Conservation (phyloP, 1,140 invertebrate genomes). For the Drosophila athabasca region DNA sequence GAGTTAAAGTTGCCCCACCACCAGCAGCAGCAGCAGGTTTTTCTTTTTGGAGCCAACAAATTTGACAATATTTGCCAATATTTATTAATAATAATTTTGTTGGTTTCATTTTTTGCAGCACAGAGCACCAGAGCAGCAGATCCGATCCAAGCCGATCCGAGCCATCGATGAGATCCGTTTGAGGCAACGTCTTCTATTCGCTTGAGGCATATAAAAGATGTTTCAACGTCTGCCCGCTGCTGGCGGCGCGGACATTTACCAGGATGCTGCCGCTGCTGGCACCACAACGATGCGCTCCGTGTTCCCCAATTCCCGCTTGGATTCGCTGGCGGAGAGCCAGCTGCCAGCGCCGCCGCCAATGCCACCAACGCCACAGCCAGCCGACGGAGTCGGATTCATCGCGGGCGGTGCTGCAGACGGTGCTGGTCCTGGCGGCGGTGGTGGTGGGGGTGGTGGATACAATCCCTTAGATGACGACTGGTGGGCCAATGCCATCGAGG, state of each 20-base stretch:
- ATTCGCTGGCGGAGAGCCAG: conserved; percentile 71
- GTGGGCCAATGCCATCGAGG: conserved; percentile 83
- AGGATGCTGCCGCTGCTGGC: conserved; percentile 46
- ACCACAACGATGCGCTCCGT: conserved; percentile 74
- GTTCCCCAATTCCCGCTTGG: conserved; percentile 79
- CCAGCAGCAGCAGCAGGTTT: background rate
- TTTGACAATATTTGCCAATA: conserved; percentile 72
- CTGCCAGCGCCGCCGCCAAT: conserved; percentile 51
- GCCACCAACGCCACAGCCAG: conserved; percentile 15
- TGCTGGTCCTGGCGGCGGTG: too few species aligned
- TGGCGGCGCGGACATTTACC: conserved; percentile 64
- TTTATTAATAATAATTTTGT: conserved; percentile 32
- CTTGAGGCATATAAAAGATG: conserved; percentile 54
- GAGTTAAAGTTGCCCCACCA: conserved; percentile 12
- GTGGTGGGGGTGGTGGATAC: conserved; percentile 21
- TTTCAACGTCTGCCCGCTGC: conserved; percentile 66
- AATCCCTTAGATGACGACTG: conserved; percentile 77
- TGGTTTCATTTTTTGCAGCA: conserved; percentile 15
- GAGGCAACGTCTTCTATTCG: too few species aligned
- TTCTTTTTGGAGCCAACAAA: conserved; percentile 37
- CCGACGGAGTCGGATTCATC: conserved; percentile 1
- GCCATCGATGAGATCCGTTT: conserved; percentile 11
- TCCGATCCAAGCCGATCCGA: too few species aligned
- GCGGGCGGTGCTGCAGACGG: background rate
- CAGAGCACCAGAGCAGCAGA: background rate